Evolutionary conservation across 2,888 invertebrate genomes (phyloP).

Genomic region (Eupithecia pulchellata): DNA sequence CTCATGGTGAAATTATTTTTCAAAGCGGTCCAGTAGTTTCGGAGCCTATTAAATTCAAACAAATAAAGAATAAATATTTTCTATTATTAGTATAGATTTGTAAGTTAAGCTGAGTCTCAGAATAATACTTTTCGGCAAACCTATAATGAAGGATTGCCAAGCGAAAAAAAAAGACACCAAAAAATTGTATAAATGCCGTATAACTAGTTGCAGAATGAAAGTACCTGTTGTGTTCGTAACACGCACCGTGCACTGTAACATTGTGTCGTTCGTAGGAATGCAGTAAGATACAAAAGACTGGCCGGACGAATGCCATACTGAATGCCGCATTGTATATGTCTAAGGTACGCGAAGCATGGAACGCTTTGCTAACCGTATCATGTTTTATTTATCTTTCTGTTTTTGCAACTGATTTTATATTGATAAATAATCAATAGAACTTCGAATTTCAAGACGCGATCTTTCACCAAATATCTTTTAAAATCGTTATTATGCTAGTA

Average conservation of each 20-base stretch:
- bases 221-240: neutral
- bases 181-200: neutral
- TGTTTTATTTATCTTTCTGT: neutral
- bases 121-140: neutral
- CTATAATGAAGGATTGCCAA: neutral
- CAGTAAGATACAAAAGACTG: conserved; percentile 86
- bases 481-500: neutral
- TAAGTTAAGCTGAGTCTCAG: neutral
- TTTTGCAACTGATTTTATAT: conserved; percentile 2
- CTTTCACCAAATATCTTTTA: neutral
- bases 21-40: too few species aligned
- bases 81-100: too few species aligned
- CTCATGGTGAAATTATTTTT: too few species aligned
- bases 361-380: conserved; percentile 47
- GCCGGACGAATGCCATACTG: conserved; percentile 87
- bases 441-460: neutral
- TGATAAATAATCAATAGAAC: neutral
- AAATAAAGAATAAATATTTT: too few species aligned
- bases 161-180: neutral
- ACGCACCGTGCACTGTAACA: conserved; percentile 50
- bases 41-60: too few species aligned
- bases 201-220: neutral
- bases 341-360: conserved; percentile 84
- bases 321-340: conserved; percentile 88
- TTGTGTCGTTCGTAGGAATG: conserved; percentile 84